Base-by-base conservation (phyloP, 2,888 invertebrate species). In the Eupithecia pulchellata region DNA sequence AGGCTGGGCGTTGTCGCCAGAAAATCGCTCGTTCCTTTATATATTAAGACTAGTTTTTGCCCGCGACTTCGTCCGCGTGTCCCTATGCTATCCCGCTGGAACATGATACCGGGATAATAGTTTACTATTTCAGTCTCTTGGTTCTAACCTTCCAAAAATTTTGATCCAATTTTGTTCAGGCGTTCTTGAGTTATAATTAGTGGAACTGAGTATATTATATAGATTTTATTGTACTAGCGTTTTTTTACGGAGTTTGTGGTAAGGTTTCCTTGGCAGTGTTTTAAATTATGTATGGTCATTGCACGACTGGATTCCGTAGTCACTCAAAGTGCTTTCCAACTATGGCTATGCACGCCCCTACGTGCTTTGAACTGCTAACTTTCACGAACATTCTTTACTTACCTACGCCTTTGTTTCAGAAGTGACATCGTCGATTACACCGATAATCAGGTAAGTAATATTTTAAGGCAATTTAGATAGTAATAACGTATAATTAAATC, bases 341-440 rank as follows among this genome's bases (percentile, higher is more conserved):
- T 82, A 79, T 71, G 78, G 81, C 72, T 71, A 73, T 71, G 76
- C 82, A 80, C 79, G 79, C 74, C 71, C 70, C 74, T 68, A 77
- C 77, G 75, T 77, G 79, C 75, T 74, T 68, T 64, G 76, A 79
- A 75, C 71, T 73, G 63, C 61, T 68, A 81, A 79, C 81, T 83
- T 83, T 82, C 79, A 77, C 77, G 73, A 74, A 27, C 64, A 65
- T 61, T 34, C 32, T 64, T 32, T 32, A 60, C 58, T 20, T 42
- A 55, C 20, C 32, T 25, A 63, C 5, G 20, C 64, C 74, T 81
- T 75, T 60, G 75, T 93, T 92, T 68, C 91, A 94, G 94, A 84
- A 93, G 89, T 76, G 91, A 92, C 77, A 90, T 93, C 76, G 86
- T 93, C 63, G 93, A 93, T 80, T 94, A 89, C 78, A 84, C 87